Conservation (phyloP, 2,113 vertebrate species). For the Xiphias gladius region DNA sequence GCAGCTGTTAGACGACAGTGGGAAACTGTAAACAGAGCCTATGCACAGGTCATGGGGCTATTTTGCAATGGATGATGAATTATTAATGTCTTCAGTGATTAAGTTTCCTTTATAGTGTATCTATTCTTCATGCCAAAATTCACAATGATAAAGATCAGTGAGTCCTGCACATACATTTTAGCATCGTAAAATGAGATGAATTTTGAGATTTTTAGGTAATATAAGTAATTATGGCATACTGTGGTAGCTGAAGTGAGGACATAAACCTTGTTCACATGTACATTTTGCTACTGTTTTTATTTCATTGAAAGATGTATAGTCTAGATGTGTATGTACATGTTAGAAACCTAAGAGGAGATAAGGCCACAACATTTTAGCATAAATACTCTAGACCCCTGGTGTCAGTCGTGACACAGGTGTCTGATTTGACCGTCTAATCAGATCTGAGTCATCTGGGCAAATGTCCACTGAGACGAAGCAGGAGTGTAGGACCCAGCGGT, state of each 20-base stretch:
- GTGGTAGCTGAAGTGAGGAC: neutral
- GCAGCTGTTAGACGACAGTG: constrained; percentile 30
- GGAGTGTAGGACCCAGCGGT: constrained; percentile 77
- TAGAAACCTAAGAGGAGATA: neutral
- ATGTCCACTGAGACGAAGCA: constrained; percentile 43
- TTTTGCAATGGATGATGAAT: constrained; percentile 40
- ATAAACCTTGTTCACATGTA: neutral
- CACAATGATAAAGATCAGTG: neutral
- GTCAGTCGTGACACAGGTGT: constrained; percentile 11
- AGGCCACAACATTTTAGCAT: neutral
- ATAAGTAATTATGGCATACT: neutral
- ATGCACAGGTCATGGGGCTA: constrained; percentile 39
- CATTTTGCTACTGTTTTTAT: neutral
- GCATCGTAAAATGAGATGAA: neutral
- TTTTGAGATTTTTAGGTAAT: neutral
- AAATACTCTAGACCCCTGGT: constrained; percentile 16
- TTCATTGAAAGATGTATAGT: neutral
- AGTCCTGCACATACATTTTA: neutral
- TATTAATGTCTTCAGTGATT: constrained; percentile 23
- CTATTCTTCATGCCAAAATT: neutral
- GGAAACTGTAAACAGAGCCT: constrained; percentile 38
- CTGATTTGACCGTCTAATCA: constrained; percentile 18
- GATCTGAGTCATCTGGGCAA: constrained; percentile 55
- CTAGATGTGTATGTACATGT: neutral
- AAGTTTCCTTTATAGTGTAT: constrained; percentile 9